Evolutionary conservation across 2,888 invertebrate species (phyloP).

Genomic region (Metallyticus violacea): DNA sequence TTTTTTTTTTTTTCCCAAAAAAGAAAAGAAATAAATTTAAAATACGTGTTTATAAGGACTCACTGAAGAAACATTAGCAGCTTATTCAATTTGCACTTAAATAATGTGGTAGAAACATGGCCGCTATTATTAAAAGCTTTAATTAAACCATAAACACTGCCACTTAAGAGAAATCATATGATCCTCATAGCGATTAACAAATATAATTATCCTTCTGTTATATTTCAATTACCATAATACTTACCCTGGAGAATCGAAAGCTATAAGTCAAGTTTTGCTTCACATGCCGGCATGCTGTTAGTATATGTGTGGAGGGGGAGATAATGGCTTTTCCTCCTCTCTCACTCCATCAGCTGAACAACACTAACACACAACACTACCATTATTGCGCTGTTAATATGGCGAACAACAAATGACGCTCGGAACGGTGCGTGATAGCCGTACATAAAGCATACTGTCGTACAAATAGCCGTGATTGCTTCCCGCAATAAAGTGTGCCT

Average conservation of each 20-base stretch:
- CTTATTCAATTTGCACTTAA: not conserved
- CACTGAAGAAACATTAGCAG: too few species aligned
- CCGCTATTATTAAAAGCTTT: not conserved
- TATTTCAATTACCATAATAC: not conserved
- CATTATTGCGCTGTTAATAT: not conserved
- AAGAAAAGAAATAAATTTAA: not conserved
- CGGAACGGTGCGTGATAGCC: not conserved
- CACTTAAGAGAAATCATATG: not conserved
- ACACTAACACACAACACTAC: not conserved
- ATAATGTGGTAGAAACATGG: not conserved
- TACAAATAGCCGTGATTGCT: not conserved
- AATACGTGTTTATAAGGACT: not conserved
- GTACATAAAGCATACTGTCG: not conserved
- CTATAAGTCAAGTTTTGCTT: not conserved
- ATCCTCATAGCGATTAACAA: not conserved
- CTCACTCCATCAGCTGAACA: not conserved
- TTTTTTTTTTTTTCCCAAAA: too few species aligned
- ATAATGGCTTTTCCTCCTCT: not conserved
- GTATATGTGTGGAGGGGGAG: not conserved
- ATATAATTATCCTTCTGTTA: not conserved
- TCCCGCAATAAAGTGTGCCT: not conserved
- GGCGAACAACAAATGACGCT: not conserved
- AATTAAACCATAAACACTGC: not conserved
- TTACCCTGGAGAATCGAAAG: not conserved
- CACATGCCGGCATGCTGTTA: not conserved